Base-by-base conservation (phyloP, 2,888 invertebrate species). In the Automeris io region DNA sequence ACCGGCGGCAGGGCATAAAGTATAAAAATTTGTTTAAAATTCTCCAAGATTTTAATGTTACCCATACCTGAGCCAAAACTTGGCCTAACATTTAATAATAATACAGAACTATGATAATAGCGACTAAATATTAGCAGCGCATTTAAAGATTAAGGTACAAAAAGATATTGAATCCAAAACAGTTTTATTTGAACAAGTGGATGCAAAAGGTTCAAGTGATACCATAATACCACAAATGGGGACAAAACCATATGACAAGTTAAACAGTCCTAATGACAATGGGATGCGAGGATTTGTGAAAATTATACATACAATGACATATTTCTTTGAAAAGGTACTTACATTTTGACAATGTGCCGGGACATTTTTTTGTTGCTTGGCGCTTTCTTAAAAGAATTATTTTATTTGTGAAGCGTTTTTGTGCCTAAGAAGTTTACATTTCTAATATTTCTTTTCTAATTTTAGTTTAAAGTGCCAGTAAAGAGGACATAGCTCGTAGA, bases 281-380 rank as follows among this genome's bases (percentile, higher is more conserved):
- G 35, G 54, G 42, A 49, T 49, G 50, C 50, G 62, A 53, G 58
- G 71, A 73, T 76, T 78, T 70, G 74, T 64, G 66, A 64, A 75
- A 73, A 74, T 75, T 70, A 71, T 66, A 49, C 57, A 57, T 61
- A 64, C 40, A 43, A 44, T 42, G 13, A 41, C 49, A 52, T 60
- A 59, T 58, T 59, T 57, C 57, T 53, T 55, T 61, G 57, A 53
- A 55, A 54, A 54, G 49, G 54, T 59, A 51, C 59, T 57, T 46
- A 33, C 49, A 47, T 55, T 49, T 48, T 54, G 49, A 51, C 52
- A 43, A 45, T 37, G 48, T 54, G 41, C 45, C 45, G n/a, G n/a
- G n/a, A n/a, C n/a, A n/a, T n/a, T n/a, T n/a, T n/a, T n/a, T n/a
- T n/a, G n/a, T n/a, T n/a, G n/a, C n/a, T n/a, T n/a, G n/a, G n/a